phyloP scores from a whole-genome alignment of 2,888 invertebrate species.

The Scelioninae gen. 2 region DNA sequence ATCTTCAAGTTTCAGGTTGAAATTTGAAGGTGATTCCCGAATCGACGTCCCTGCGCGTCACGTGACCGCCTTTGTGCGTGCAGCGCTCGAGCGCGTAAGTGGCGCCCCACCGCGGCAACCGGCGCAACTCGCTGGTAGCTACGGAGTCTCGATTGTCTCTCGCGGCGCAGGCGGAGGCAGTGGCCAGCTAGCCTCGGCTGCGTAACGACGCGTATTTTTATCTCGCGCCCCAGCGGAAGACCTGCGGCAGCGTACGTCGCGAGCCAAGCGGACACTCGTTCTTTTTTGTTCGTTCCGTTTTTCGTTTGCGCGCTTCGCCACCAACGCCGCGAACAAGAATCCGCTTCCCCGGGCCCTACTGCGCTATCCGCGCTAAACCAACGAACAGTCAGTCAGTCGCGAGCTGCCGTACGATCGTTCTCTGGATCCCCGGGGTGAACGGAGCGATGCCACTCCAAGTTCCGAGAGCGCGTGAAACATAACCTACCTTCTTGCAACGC shows the following conservation, averaged over 20 bases:
- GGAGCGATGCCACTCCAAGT: slow-evolving; percentile 33
- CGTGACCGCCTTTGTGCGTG: slow-evolving; percentile 23
- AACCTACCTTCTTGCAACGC: slow-evolving; percentile 31
- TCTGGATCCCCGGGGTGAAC: slow-evolving; percentile 24
- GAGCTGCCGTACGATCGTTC: slow-evolving; percentile 13
- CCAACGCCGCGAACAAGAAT: slow-evolving; percentile 4
- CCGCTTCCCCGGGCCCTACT: slow-evolving; percentile 2
- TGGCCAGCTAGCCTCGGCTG: slow-evolving; percentile 60
- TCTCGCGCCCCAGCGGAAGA: slow-evolving; percentile 22
- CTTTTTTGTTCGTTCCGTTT: slow-evolving; percentile 51
- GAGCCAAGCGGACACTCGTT: slow-evolving; percentile 53
- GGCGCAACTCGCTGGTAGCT: slow-evolving; percentile 4
- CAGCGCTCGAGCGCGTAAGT: not conserved
- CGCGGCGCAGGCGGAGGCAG: slow-evolving; percentile 40
- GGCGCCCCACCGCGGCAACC: slow-evolving; percentile 17
- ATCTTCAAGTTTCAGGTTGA: no score
- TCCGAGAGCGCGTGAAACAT: slow-evolving; percentile 28
- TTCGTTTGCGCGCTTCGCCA: slow-evolving; percentile 16
- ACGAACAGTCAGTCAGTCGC: slow-evolving; percentile 23
- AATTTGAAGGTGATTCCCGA: no score
- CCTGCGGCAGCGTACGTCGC: slow-evolving; percentile 53
- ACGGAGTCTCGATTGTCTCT: not conserved
- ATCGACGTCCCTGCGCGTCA: not conserved
- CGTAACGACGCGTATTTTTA: slow-evolving; percentile 48
- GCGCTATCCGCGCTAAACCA: slow-evolving; percentile 8